Evolutionary conservation across 1,140 invertebrate species (phyloP), one percentile per base, ranked within the genome.

Genomic region (Pseudomyrmex sp.): DNA sequence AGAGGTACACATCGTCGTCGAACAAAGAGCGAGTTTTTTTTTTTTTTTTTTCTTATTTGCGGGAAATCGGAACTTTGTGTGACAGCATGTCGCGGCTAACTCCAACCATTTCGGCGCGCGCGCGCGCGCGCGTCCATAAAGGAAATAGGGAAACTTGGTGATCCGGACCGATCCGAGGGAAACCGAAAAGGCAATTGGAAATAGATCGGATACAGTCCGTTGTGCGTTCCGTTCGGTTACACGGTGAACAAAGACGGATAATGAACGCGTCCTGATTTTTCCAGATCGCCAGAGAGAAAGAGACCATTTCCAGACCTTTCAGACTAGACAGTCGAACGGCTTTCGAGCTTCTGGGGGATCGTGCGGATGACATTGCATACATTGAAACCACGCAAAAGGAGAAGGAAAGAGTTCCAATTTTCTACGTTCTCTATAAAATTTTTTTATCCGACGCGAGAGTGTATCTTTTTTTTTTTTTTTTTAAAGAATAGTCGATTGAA

Each of bases 231-330:
- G 72, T 61, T 74, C 13, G 15, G 44, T 35, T 46, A n/a, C 23
- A 52, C 23, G 20, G 26, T 2, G 35, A 59, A 74, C 20, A 74
- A 61, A 52, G 59, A 52, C 3, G 7, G 23, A 35, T 63, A 76
- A 63, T 13, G 9, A 76, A 52, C 23, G 48, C 23, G 12, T 7
- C 48, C 58, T 50, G 26, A 62, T 75, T 76, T 52, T 76, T 76
- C 7, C 15, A 7, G n/a, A 65, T 76, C 46, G 23, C 1, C 23
- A 7, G n/a, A 50, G 15, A 63, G 46, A 52, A 35, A 35, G 35
- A 35, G 35, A 35, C 35, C 15, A 63, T 75, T 75, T 58, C 15
- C 35, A 12, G 18, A 15, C 9, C 18, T 44, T 73, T 63, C 3
- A 8, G 26, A 20, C 56, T 10, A 48, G 35, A 50, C 46, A 5